phyloP scores from a whole-genome alignment of 2,113 vertebrate species.

The Polypterus bichir region DNA sequence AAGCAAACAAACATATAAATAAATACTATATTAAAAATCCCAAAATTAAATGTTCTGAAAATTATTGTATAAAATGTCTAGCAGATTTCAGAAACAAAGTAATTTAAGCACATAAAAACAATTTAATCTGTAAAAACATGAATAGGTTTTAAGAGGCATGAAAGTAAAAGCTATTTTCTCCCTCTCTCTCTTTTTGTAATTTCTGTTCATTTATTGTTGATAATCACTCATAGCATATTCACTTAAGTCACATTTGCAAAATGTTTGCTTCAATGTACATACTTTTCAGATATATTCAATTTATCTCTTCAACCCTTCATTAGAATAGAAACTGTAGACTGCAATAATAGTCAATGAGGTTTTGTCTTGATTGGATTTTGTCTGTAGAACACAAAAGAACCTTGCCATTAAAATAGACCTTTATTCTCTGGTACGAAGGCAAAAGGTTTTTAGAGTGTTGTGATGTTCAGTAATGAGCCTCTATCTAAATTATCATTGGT shows the following conservation, averaged over 20 bases:
- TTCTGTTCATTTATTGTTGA: slow-evolving; percentile 61
- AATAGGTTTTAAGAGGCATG: too few species aligned
- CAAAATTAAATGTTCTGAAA: slow-evolving; percentile 10
- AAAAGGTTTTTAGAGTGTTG: slow-evolving; percentile 97
- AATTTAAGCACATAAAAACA: background rate
- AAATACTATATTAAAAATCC: slow-evolving; percentile 5
- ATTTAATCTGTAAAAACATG: too few species aligned
- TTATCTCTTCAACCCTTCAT: slow-evolving; percentile 88
- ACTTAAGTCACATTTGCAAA: slow-evolving; percentile 64
- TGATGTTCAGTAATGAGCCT: slow-evolving; percentile 99
- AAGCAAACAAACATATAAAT: fast-evolving
- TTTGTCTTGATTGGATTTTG: slow-evolving; percentile 97
- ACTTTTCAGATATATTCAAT: slow-evolving; percentile 75
- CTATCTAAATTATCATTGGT: slow-evolving; percentile 99
- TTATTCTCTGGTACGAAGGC: slow-evolving; percentile 76
- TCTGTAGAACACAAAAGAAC: slow-evolving; percentile 95
- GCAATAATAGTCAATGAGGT: slow-evolving; percentile 89
- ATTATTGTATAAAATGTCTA: slow-evolving; percentile 21
- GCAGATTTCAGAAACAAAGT: slow-evolving; percentile 9
- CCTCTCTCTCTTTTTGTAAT: background rate
- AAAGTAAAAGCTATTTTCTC: too few species aligned
- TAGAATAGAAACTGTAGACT: slow-evolving; percentile 79
- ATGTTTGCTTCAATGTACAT: slow-evolving; percentile 66
- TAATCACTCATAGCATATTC: slow-evolving; percentile 71
- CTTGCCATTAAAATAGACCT: slow-evolving; percentile 95